Percentiles rank a stretch among this genome's conserved stretches.
These are phyloP conservation scores for Timema cristinae DNA, from an alignment of 2,888 invertebrate genomes.

Conservation along the genomic window DNA sequence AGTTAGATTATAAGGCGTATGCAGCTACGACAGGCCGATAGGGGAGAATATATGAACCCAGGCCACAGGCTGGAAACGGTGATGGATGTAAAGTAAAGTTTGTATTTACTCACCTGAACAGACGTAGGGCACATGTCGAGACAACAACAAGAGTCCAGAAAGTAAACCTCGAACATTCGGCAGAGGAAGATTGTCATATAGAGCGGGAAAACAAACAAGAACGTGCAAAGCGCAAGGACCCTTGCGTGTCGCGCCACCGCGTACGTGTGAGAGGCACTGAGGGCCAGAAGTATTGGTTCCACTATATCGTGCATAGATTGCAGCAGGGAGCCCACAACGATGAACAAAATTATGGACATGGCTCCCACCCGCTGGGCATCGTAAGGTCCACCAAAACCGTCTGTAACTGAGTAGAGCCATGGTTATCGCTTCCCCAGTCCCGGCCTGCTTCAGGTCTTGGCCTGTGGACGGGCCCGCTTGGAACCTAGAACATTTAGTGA, in stretches of 20 bases:
- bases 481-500: too few relatives aligned
- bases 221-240: constrained; percentile 43
- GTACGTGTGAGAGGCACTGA: constrained; percentile 46
- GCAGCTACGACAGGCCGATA: too few relatives aligned
- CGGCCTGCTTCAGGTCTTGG: constrained; percentile 36
- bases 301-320: constrained; percentile 52
- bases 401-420: constrained; percentile 51
- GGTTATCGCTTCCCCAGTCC: constrained; percentile 52
- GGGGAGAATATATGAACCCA: too few relatives aligned
- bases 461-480: too few relatives aligned
- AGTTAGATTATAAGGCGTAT: too few relatives aligned
- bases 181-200: constrained; percentile 46
- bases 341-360: constrained; percentile 50
- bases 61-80: too few relatives aligned
- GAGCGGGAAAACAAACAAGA: constrained; percentile 45
- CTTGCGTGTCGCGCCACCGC: constrained; percentile 43
- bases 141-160: constrained; percentile 51
- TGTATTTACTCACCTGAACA: constrained; percentile 33
- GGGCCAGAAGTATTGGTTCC: constrained; percentile 48
- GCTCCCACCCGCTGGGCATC: constrained; percentile 49
- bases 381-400: constrained; percentile 49
- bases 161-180: constrained; percentile 46
- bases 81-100: background rate
- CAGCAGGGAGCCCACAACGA: constrained; percentile 52
- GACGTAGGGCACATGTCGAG: constrained; percentile 49